A percentile compares a stretch with the other conserved stretches of the same genome.
Conservation (phyloP, 2,113 vertebrate genomes). For the Bostrychus sinensis region DNA sequence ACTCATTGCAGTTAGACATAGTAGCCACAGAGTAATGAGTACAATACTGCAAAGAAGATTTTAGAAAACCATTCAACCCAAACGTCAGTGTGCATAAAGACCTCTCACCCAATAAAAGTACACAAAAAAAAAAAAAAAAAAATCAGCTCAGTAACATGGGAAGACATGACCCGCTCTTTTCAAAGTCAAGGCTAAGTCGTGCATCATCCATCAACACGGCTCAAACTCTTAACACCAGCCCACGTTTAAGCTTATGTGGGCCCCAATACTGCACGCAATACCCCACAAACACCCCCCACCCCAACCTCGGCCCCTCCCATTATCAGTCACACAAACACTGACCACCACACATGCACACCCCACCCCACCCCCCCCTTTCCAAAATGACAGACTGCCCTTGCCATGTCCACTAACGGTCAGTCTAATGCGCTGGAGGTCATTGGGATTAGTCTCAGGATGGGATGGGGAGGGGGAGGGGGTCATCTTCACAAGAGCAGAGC, state of each 20-base stretch:
- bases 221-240: conserved; percentile 23
- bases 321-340: conserved; percentile 26
- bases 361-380: conserved; percentile 18
- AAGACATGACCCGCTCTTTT: background rate
- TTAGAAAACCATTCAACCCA: background rate
- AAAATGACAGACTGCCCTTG: conserved; percentile 72
- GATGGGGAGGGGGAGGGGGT: conserved; percentile 41
- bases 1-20: background rate
- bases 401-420: conserved; percentile 78
- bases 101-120: background rate
- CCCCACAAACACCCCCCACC: conserved; percentile 10
- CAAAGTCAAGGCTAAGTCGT: background rate
- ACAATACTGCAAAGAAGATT: background rate
- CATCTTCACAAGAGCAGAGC: conserved; percentile 68
- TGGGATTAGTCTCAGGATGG: conserved; percentile 66
- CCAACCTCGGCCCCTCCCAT: conserved; percentile 21
- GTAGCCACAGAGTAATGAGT: background rate
- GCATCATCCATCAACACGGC: conserved; percentile 15
- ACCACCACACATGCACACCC: conserved; percentile 29
- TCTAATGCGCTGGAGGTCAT: conserved; percentile 78
- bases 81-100: background rate
- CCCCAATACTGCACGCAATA: conserved; percentile 29
- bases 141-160: background rate
- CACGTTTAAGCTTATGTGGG: conserved; percentile 29
- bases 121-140: background rate